Base-by-base conservation (phyloP, 1,140 invertebrate genomes). In the Bombus waltoni region DNA sequence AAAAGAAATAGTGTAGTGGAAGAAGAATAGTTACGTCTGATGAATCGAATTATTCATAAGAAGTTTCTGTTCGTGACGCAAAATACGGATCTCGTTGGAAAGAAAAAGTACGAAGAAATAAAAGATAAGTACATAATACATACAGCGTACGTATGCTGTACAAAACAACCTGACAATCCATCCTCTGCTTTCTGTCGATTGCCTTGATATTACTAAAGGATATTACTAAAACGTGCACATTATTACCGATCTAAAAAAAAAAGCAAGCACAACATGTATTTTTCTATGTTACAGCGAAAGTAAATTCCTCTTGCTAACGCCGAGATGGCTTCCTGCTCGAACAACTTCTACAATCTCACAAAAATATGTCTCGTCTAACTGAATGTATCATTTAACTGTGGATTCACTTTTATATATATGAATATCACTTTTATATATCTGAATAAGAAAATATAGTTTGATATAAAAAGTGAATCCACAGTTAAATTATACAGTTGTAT, bases 131-230 rank as follows among this genome's bases (percentile, higher is more conserved):
- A 53, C 10, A 4, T 13, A 42, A 73, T 32, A 47, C 47, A 32
- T 32, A 59, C 47, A 38, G 25, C 62, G 71, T 68, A 79, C 70
- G 28, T 35, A 75, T 78, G 9, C 77, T 75, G 77, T 38, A 42
- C 28, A 53, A 44, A 88, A 80, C 68, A 59, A 47, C 18, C n/a
- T n/a, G 70, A 62, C 72, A 62, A 72, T 88, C 57, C 71, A 70
- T 79, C 72, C 81, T 65, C 53, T 22, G 72, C 57, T 65, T 42
- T 65, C 71, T 76, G 62, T 72, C 78, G 87, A 88, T 88, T 76
- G 81, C 81, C 28, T 78, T 82, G 87, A 88, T 88, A 88, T 74
- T 81, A 70, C 68, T 57, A 72, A 88, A 88, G n/a, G 87, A 88
- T 88, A 88, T 74, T 81, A 70, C 68, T 57, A 72, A 88, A 88